Conservation (phyloP, 2,797 vertebrate species). For the Cuniculus paca region DNA sequence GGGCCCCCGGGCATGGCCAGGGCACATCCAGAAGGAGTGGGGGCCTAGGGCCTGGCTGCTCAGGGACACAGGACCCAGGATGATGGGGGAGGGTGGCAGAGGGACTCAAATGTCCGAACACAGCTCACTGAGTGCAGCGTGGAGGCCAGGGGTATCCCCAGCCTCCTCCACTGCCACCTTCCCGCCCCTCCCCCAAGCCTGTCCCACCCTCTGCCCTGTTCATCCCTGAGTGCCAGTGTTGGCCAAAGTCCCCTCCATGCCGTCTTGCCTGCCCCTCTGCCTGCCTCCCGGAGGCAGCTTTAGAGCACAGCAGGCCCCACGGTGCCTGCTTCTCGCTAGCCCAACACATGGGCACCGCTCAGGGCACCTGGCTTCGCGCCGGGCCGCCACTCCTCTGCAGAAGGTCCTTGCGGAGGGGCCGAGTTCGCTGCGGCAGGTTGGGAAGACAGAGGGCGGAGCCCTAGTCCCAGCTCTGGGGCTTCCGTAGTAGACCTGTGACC, state of each 20-base stretch:
- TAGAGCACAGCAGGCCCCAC: neutral
- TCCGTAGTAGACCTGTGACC: neutral
- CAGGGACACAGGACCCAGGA: neutral
- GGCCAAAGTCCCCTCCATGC: neutral
- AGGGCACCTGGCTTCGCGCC: neutral
- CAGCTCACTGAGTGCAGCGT: neutral
- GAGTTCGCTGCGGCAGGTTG: neutral
- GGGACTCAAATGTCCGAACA: neutral
- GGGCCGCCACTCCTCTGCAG: neutral
- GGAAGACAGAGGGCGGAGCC: neutral
- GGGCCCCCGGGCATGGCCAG: neutral
- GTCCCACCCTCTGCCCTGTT: too few relatives aligned
- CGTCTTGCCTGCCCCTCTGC: fast-evolving
- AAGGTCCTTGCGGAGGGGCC: neutral
- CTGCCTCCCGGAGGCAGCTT: neutral
- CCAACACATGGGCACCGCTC: neutral
- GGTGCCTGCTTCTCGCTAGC: neutral
- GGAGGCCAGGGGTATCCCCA: neutral
- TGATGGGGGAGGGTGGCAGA: neutral
- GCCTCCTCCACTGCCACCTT: neutral
- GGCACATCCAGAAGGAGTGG: neutral
- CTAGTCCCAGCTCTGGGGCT: neutral
- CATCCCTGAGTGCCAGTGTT: neutral
- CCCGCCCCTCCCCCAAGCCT: neutral
- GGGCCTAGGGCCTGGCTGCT: neutral